Conservation (phyloP, 2,113 vertebrate species). For the Steatornis caripensis region DNA sequence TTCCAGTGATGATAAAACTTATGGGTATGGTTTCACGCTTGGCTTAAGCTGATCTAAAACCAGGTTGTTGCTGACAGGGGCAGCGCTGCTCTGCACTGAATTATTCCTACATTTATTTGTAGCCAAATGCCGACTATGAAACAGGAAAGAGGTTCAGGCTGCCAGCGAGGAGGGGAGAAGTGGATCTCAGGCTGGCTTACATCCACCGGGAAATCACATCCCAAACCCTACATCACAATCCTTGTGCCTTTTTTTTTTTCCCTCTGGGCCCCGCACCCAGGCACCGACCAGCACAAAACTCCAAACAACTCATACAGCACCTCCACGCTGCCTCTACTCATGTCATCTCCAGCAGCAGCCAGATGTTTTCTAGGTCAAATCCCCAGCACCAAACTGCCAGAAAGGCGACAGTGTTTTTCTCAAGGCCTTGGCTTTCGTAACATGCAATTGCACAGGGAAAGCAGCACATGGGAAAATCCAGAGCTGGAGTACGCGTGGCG, state of each 20-base stretch:
- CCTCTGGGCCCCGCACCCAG: neutral
- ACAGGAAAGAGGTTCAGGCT: neutral
- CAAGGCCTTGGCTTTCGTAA: neutral
- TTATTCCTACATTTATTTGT: neutral
- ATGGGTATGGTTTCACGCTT: neutral
- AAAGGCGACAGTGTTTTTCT: neutral
- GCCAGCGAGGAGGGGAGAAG: neutral
- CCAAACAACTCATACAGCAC: neutral
- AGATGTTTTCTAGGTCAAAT: neutral
- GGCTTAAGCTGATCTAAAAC: neutral
- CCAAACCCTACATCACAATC: neutral
- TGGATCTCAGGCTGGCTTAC: neutral
- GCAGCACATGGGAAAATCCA: neutral
- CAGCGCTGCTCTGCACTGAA: neutral
- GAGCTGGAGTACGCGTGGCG: accelerated
- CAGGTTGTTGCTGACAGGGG: neutral
- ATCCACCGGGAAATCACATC: accelerated
- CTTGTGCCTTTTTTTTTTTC: neutral
- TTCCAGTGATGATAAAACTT: neutral
- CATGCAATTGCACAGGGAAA: neutral
- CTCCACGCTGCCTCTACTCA: neutral
- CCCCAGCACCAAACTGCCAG: neutral
- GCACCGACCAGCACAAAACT: neutral
- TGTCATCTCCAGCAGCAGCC: neutral
- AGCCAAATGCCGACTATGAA: neutral